Conservation (phyloP, 2,888 invertebrate species). For the Drosophila buzzatii region DNA sequence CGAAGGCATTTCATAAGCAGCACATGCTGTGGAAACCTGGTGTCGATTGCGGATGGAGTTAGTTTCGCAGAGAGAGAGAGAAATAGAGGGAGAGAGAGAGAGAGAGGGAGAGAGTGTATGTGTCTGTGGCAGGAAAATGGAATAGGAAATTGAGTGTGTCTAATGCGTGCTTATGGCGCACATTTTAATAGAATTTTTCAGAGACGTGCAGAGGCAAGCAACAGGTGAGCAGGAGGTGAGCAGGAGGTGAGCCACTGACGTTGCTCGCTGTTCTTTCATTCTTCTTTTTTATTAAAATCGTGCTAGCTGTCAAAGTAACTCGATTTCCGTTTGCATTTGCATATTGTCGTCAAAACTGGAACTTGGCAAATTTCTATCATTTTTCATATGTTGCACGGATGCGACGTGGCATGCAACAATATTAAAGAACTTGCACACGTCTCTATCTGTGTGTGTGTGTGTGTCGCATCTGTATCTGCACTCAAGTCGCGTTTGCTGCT, state of each 20-base stretch:
- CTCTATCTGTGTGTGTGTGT: background rate
- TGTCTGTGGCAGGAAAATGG: constrained; percentile 50
- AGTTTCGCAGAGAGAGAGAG: background rate
- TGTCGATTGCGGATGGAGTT: constrained; percentile 55
- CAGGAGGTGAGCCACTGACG: background rate
- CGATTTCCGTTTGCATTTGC: constrained; percentile 39
- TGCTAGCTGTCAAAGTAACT: constrained; percentile 58
- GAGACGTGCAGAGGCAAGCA: constrained; percentile 49
- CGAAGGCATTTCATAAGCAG: constrained; percentile 21
- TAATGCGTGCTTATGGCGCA: constrained; percentile 78
- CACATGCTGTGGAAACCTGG: constrained; percentile 32
- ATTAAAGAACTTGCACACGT: constrained; percentile 54
- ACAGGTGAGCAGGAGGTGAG: constrained; percentile 42
- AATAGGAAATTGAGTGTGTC: constrained; percentile 80
- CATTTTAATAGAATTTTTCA: constrained; percentile 78
- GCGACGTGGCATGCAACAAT: constrained; percentile 45
- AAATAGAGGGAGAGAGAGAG: no score
- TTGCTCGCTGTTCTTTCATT: constrained; percentile 8
- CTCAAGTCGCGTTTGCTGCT: constrained; percentile 66
- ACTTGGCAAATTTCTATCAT: constrained; percentile 63
- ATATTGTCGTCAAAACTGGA: constrained; percentile 43
- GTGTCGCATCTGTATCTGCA: constrained; percentile 47
- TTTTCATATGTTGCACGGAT: constrained; percentile 62
- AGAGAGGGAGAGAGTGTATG: background rate
- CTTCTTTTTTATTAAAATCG: constrained; percentile 71